Base-by-base conservation (phyloP, 2,888 invertebrate genomes). In the Masnerella sp. region DNA sequence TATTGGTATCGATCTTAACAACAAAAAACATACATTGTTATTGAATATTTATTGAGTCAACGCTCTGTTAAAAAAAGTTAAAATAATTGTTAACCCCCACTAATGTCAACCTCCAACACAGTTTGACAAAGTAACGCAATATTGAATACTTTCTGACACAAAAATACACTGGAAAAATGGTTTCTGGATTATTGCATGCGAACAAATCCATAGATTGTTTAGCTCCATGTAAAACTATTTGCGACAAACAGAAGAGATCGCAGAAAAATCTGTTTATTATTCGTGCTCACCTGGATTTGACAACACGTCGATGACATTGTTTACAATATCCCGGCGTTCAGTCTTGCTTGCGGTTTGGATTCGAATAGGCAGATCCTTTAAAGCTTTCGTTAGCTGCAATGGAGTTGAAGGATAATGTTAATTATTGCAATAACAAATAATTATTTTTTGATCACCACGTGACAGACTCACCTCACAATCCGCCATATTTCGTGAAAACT, bases 311-410 rank as follows among this genome's bases (percentile, higher is more conserved):
- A 90, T 90, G 85, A 94, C 92, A 89, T 92, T 91, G 81, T 91
- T 88, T 75, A 93, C 89, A 82, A 93, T 90, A 85, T 90, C 89
- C 84, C 91, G 91, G 83, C 94, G 90, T 83, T 92, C 92, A 84
- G 91, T 92, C 84, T 91, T 89, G 88, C 93, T 93, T 77, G 93
- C 90, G 82, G 92, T 92, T 87, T 94, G 93, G 82, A 94, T 90
- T 88, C 90, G 91, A 85, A 91, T 90, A 65, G 93, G 92, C 82
- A 94, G 89, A 89, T 94, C 93, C 88, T 93, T 93, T 79, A 94
- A 88, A 83, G 90, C 91, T 88, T 90, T 92, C 78, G 91, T 88
- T 79, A 93, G 88, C 93, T 94, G 88, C 67, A 83, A 85, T 17
- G 64, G 67, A 80, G 80, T 72, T 47, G 36, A 65, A n/a, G 54